A percentile compares a stretch with the other conserved stretches of the same genome.
These are phyloP conservation scores for Drosophila neocordata DNA, from an alignment of 1,140 invertebrate species.

Conservation along the genomic window DNA sequence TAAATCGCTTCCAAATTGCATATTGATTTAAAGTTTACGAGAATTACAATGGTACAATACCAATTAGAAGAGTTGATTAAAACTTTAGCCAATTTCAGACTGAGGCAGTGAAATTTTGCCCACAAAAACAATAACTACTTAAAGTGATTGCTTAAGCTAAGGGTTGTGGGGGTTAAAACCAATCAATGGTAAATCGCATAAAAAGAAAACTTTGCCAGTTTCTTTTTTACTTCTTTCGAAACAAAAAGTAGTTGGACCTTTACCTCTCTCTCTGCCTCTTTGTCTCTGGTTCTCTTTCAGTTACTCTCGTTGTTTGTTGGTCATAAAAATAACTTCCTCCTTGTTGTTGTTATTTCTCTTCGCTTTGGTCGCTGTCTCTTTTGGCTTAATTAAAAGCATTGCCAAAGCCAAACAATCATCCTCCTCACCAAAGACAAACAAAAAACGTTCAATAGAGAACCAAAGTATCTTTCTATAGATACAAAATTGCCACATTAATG, in stretches of 20 bases:
- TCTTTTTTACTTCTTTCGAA: background rate
- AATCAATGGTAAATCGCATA: background rate
- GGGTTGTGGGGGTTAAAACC: background rate
- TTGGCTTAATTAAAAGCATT: constrained; percentile 71
- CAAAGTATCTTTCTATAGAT: constrained; percentile 40
- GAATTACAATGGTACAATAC: background rate
- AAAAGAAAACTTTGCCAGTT: constrained; percentile 4
- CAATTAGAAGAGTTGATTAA: constrained; percentile 11
- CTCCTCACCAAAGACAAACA: constrained; percentile 33
- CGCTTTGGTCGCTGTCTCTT: constrained; percentile 14
- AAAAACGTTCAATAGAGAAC: constrained; percentile 24
- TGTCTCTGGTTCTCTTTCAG: background rate
- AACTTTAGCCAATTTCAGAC: background rate
- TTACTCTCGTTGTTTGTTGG: background rate
- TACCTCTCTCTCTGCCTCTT: background rate
- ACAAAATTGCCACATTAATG: constrained; percentile 13
- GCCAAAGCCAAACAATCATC: constrained; percentile 51
- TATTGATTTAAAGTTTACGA: background rate
- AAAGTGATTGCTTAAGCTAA: background rate
- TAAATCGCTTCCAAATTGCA: background rate
- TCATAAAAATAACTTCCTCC: constrained; percentile 7
- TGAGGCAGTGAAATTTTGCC: background rate
- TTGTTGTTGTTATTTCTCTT: constrained; percentile 12
- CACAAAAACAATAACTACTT: background rate
- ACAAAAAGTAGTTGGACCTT: background rate